Conservation (phyloP, 2,797 vertebrate species). For the Saxicola maurus region DNA sequence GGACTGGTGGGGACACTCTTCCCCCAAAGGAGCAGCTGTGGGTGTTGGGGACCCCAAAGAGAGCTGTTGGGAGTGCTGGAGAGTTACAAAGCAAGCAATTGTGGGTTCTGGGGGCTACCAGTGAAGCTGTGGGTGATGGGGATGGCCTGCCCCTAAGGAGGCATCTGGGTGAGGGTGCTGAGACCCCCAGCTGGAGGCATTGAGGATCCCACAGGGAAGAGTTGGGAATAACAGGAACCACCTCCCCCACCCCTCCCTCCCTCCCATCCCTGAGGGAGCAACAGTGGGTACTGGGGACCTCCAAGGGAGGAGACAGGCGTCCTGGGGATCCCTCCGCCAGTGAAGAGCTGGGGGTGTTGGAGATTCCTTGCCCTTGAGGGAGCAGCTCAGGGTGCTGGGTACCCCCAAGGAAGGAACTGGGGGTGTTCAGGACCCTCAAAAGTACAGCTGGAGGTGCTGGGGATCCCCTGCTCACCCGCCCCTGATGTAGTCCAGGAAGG, state of each 20-base stretch:
- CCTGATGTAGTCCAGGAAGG: conserved; percentile 96
- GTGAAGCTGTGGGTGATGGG: background rate
- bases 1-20: background rate
- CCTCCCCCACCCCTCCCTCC: no score
- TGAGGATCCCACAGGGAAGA: background rate
- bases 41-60: background rate
- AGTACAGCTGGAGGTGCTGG: background rate
- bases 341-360: background rate
- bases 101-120: background rate
- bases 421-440: background rate
- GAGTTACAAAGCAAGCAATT: background rate
- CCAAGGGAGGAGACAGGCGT: background rate
- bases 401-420: background rate
- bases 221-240: background rate
- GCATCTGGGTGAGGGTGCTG: background rate
- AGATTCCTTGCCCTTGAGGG: background rate
- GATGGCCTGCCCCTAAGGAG: background rate
- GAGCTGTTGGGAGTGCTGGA: background rate
- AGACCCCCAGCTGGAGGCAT: background rate
- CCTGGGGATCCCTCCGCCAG: no score
- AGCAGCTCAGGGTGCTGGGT: background rate
- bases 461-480: conserved; percentile 83
- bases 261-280: background rate
- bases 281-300: background rate
- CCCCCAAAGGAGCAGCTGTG: background rate